Evolutionary conservation across 2,888 invertebrate genomes (phyloP), one percentile per base, ranked within the genome.

Genomic region (Coenonympha arcania): DNA sequence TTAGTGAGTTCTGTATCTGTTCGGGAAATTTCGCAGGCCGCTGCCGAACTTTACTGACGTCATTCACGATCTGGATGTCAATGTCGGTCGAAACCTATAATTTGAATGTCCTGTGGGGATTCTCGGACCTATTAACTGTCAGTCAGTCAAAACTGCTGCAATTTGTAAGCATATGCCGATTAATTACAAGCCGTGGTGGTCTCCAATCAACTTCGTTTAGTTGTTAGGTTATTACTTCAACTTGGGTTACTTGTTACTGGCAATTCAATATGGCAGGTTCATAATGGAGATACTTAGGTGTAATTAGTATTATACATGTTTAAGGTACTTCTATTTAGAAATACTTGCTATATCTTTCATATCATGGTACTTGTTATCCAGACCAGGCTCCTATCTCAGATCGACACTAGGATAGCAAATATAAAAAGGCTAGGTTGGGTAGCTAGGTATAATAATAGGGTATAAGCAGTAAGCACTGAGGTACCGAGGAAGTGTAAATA

Each of bases 111-210:
- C 63, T 56, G 58, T 56, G 62, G 62, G 61, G 58, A 61, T 62
- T 55, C 61, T 58, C 63, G 62, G 62, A 58, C 51, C 56, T 64
- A 60, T 62, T 55, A 60, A 57, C 59, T 58, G 62, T 67, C 66
- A 62, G 61, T 64, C 64, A 62, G 67, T 67, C 34, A 44, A 44
- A 34, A 60, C 65, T 64, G 61, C 62, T 59, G 65, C 67, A 76
- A 73, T 73, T 73, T 72, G 69, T 68, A 61, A 70, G 66, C 68
- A 63, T 56, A 68, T 61, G 66, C 66, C 64, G 73, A 73, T 73
- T 76, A 75, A 75, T 78, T 73, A 71, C 55, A 59, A 51, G 59
- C 57, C 62, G 58, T 59, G 58, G 69, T 72, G 73, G 72, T 73
- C 68, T 63, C 58, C 59, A 56, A 64, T 56, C 46, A 55, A 47